Evolutionary conservation across 2,113 vertebrate species (phyloP), one percentile per base, ranked within the genome.

Genomic region (Emydura subglobosa): DNA sequence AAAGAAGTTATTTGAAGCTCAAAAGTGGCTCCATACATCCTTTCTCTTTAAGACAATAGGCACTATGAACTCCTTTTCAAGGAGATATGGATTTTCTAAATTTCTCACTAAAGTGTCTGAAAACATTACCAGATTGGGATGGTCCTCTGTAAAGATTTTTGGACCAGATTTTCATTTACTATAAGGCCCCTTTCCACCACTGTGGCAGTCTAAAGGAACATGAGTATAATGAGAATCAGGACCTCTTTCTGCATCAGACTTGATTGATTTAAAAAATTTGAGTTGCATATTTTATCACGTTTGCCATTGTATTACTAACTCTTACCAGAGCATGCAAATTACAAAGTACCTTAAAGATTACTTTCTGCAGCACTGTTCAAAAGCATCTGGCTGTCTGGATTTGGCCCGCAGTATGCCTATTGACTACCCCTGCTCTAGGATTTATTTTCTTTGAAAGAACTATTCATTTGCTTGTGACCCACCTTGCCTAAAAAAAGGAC

Each of bases 231-330:
- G 90, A 91, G 81, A 68, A 83, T 74, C 68, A 86, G 31, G 19
- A 42, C 59, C 51, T 92, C 72, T 93, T 91, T 94, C 87, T 89
- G 72, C 49, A 59, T 84, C 50, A 93, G 89, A 39, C 72, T 87
- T 82, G 88, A 17, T 85, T 83, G 25, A 47, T 44, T 59, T 79
- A 27, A 68, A 16, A 88, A 79, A 39, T 76, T 42, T 53, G 34
- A 90, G 82, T 79, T 95, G 94, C 87, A 59, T 49, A 9, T 96
- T 94, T 92, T 74, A 83, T 90, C 85, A 86, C 51, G 21, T 92
- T 95, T 96, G 59, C 95, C 92, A 87, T 85, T 9, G 1, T 92
- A 93, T 95, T 93, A 94, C 94, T 90, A 96, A 91, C 61, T 95
- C 53, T 86, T 55, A 78, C 29, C 42, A 86, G 85, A 91, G 84